These are phyloP conservation scores for Stenoptilia bipunctidactyla DNA, from an alignment of 2,888 invertebrate species.

Conservation along the genomic window DNA sequence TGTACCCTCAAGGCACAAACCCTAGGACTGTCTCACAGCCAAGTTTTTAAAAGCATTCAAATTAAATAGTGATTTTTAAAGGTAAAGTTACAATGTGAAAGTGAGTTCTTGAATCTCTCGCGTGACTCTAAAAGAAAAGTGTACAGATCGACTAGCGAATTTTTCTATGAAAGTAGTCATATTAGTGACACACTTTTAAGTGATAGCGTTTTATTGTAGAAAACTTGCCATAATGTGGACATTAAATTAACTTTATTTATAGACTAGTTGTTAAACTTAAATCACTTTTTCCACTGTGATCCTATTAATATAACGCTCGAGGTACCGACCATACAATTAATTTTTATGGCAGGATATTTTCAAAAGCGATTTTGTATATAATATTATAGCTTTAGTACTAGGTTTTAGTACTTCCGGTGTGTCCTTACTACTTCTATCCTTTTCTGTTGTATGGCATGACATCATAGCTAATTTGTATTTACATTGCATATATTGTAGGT, in stretches of 20 bases:
- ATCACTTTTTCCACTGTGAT: slow-evolving; percentile 71
- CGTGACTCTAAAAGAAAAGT: slow-evolving; percentile 23
- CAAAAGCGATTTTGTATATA: slow-evolving; percentile 51
- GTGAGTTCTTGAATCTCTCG: slow-evolving; percentile 3
- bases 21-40: slow-evolving; percentile 64
- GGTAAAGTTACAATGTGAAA: slow-evolving; percentile 1
- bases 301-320: slow-evolving; percentile 68
- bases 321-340: slow-evolving; percentile 42
- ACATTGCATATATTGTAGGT: slow-evolving; percentile 40
- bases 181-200: slow-evolving; percentile 42
- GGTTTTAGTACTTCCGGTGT: slow-evolving; percentile 55
- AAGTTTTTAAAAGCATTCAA: slow-evolving; percentile 43
- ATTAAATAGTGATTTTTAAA: slow-evolving; percentile 12
- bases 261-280: slow-evolving; percentile 39
- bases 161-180: slow-evolving; percentile 63
- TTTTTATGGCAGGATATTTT: slow-evolving; percentile 23
- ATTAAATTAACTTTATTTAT: slow-evolving; percentile 45
- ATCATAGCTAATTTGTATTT: slow-evolving; percentile 23
- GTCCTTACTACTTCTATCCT: slow-evolving; percentile 55
- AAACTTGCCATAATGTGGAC: slow-evolving; percentile 67
- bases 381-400: slow-evolving; percentile 49
- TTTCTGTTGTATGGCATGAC: slow-evolving; percentile 38
- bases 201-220: slow-evolving; percentile 58
- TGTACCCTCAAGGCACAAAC: slow-evolving; percentile 53
- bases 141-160: slow-evolving; percentile 53